A percentile compares a stretch with the other conserved stretches of the same genome.
These are phyloP conservation scores for Ichneumon xanthorius DNA, from an alignment of 2,888 invertebrate genomes.

Conservation along the genomic window DNA sequence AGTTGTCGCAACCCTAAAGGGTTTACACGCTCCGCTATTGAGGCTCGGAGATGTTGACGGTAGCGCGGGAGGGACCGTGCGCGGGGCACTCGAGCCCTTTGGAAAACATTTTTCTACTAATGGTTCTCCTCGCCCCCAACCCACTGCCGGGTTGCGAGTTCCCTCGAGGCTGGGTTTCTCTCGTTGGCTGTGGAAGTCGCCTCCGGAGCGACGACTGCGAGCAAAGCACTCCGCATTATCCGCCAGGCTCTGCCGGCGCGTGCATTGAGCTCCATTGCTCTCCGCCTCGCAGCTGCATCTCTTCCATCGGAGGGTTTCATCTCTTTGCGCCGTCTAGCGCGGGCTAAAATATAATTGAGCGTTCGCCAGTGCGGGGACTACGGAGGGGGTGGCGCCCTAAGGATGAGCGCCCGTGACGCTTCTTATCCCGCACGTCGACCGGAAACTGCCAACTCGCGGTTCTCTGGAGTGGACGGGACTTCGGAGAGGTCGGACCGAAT, in stretches of 20 bases:
- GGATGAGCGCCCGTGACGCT: slow-evolving; percentile 1
- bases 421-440: slow-evolving; percentile 51
- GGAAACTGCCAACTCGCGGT: slow-evolving; percentile 40
- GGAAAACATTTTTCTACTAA: slow-evolving; percentile 84
- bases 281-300: slow-evolving; percentile 40
- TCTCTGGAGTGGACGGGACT: not conserved
- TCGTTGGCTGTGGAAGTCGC: slow-evolving; percentile 31
- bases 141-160: slow-evolving; percentile 52
- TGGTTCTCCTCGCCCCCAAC: slow-evolving; percentile 80
- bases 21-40: slow-evolving; percentile 70
- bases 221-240: slow-evolving; percentile 11
- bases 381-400: not conserved
- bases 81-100: slow-evolving; percentile 80
- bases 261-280: slow-evolving; percentile 1
- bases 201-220: not conserved
- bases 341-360: slow-evolving; percentile 54
- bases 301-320: slow-evolving; percentile 10
- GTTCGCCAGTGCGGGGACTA: slow-evolving; percentile 34
- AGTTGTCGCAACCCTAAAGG: slow-evolving; percentile 74
- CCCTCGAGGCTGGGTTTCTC: slow-evolving; percentile 68
- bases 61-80: slow-evolving; percentile 55
- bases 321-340: slow-evolving; percentile 36
- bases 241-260: slow-evolving; percentile 10
- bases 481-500: not conserved
- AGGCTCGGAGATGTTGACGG: slow-evolving; percentile 48